Conservation (phyloP, 2,797 vertebrate species). For the Myotis pilosus region DNA sequence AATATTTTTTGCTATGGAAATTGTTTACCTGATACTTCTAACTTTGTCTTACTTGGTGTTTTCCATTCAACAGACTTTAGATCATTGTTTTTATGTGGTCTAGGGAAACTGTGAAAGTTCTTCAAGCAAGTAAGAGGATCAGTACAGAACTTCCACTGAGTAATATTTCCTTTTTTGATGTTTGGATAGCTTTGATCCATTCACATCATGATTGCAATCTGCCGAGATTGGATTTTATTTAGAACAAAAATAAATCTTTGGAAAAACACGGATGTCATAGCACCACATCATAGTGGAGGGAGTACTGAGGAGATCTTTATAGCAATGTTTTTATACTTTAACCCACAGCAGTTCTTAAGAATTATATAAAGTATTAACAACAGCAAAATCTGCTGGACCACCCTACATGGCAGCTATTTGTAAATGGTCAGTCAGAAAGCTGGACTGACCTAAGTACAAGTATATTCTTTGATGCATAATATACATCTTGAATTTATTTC, state of each 20-base stretch:
- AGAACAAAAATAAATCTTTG: background rate
- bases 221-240: constrained; percentile 2
- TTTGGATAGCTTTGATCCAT: constrained; percentile 12
- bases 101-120: background rate
- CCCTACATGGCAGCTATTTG: background rate
- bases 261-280: background rate
- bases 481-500: background rate
- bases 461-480: background rate
- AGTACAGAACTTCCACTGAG: background rate
- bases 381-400: background rate
- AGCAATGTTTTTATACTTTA: background rate
- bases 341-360: background rate
- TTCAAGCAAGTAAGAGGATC: background rate
- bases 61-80: background rate
- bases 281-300: background rate
- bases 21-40: background rate
- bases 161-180: background rate
- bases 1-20: background rate
- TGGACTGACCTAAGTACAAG: background rate
- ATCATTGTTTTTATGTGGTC: background rate
- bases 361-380: background rate
- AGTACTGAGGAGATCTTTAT: background rate
- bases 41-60: background rate
- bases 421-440: background rate
- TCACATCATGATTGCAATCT: background rate